Evolutionary conservation across 2,888 invertebrate species (phyloP), one percentile per base, ranked within the genome.

Genomic region (Drosophila emarginata): DNA sequence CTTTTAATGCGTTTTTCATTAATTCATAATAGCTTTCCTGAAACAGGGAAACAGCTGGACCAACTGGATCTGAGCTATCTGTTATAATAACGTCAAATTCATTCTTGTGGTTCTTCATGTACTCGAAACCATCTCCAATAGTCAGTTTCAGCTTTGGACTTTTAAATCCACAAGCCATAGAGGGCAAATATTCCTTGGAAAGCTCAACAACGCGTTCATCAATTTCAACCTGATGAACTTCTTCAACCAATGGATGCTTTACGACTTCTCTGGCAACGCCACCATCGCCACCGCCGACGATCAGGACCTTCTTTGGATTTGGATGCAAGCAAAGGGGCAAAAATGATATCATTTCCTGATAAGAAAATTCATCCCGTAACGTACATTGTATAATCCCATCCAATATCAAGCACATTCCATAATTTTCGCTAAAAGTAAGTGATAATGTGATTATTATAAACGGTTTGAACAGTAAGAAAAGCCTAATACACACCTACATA

Each of bases 301-400:
- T 97, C 36, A 99, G 93, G 2, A 97, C 99, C 80, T 95, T 96
- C 89, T 96, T 95, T 0, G 99, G 99, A 86, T 96, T 95, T 4
- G 96, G 95, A 92, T 99, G 99, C 77, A 95, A 95, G 90, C 97
- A 97, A 1, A 99, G 92, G 0, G 99, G 98, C 53, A 99, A 92
- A 91, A 98, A 98, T 0, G 98, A 94, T 82, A 99, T 97, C 98
- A 99, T 99, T 93, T 99, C 99, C 92, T 99, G 99, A 91, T 99
- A 99, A 0, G 98, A 95, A 92, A 97, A 98, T 91, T 99, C 99
- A 93, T 99, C 99, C 80, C 94, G 94, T 91, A 99, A 96, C 0
- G 99, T 97, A 88, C 98, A 98, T 90, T 99, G 99, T 79, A 99
- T 98, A 26, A 99, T 97, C 23, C 98, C 98, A 92, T 99, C 99